phyloP scores from a whole-genome alignment of 2,797 vertebrate species.

The Heliangelus exortis region DNA sequence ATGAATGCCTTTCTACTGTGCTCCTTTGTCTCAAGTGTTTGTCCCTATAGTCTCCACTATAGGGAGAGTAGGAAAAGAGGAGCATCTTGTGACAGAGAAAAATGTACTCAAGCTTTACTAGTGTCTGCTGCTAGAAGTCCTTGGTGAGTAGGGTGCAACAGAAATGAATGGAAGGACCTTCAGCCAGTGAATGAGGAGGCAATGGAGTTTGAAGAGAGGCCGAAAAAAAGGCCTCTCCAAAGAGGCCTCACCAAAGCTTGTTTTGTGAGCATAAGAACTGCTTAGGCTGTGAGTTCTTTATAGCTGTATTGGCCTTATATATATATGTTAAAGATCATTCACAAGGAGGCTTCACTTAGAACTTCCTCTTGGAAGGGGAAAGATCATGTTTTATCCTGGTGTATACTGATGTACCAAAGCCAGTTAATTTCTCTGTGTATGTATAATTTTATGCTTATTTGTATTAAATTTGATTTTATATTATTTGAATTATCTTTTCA shows the following conservation, averaged over 20 bases:
- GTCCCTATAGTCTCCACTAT: background rate
- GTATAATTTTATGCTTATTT: background rate
- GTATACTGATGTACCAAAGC: background rate
- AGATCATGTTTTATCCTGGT: background rate
- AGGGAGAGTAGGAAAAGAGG: background rate
- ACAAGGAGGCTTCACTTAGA: background rate
- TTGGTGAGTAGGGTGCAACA: background rate
- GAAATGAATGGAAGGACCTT: background rate
- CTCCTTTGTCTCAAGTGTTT: background rate
- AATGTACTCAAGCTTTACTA: background rate
- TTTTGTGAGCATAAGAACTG: background rate
- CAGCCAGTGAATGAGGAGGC: background rate
- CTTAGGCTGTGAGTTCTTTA: background rate
- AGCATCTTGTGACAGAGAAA: background rate
- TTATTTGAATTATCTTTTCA: background rate
- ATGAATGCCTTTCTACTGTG: rapidly evolving
- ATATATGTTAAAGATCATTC: background rate
- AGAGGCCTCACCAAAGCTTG: background rate
- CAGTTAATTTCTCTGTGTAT: background rate
- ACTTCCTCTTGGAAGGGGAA: background rate
- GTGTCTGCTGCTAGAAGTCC: background rate
- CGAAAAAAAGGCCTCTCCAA: too few species aligned
- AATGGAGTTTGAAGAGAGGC: background rate
- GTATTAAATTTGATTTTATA: background rate
- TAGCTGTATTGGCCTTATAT: background rate